A percentile compares a stretch with the other conserved stretches of the same genome.
These are phyloP conservation scores for Pollenia angustigena DNA, from an alignment of 2,888 invertebrate species.

Conservation along the genomic window DNA sequence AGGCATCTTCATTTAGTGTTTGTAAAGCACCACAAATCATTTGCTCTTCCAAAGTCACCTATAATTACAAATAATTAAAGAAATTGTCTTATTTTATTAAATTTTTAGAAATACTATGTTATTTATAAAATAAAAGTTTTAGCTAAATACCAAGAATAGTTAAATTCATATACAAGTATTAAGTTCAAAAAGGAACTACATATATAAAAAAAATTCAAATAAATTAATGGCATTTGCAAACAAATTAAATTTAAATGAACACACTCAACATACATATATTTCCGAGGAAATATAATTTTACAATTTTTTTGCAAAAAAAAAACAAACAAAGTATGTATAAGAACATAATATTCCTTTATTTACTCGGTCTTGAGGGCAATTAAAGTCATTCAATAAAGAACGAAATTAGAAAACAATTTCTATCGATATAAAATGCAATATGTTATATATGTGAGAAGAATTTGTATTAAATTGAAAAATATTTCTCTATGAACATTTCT, in stretches of 20 bases:
- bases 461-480: too few relatives aligned
- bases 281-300: too few relatives aligned
- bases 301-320: too few relatives aligned
- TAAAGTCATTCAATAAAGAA: too few relatives aligned
- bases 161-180: slow-evolving; percentile 34
- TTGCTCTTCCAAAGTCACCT: slow-evolving; percentile 97
- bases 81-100: background rate
- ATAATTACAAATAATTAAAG: slow-evolving; percentile 74
- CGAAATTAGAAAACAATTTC: too few relatives aligned
- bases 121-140: background rate
- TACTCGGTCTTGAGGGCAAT: too few relatives aligned
- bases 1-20: slow-evolving; percentile 96
- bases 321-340: too few relatives aligned
- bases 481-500: too few relatives aligned
- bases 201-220: slow-evolving; percentile 5
- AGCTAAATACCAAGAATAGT: slow-evolving; percentile 54
- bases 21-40: slow-evolving; percentile 97
- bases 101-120: background rate
- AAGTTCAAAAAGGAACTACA: slow-evolving; percentile 14
- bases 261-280: background rate
- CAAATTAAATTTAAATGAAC: background rate
- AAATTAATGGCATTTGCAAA: slow-evolving; percentile 26
- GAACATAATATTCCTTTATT: too few relatives aligned
- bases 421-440: too few relatives aligned
- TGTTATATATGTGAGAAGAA: too few relatives aligned